Percentiles rank a stretch among this genome's conserved stretches.
These are phyloP conservation scores for Heliconius ismenius DNA, from an alignment of 2,888 invertebrate species.

Conservation along the genomic window DNA sequence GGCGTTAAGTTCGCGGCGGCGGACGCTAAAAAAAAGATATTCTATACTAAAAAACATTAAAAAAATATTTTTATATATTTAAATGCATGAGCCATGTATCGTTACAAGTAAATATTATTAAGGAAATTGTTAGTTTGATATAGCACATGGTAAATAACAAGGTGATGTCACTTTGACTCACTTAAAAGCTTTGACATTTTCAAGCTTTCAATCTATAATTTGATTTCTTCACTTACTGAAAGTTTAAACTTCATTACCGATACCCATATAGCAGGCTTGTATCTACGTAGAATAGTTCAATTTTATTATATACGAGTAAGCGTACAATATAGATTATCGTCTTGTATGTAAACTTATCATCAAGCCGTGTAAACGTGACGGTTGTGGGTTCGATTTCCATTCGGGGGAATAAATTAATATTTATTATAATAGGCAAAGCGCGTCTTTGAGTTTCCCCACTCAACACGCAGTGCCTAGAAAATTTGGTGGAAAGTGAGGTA, in stretches of 20 bases:
- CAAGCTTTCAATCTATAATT: slow-evolving; percentile 10
- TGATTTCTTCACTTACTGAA: background rate
- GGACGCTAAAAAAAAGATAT: too few relatives aligned
- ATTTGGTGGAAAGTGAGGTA: too few relatives aligned
- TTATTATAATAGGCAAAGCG: too few relatives aligned
- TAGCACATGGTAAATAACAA: too few relatives aligned
- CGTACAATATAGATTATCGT: background rate
- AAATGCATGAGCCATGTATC: background rate
- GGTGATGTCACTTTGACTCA: background rate
- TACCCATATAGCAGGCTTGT: background rate
- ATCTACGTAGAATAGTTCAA: background rate
- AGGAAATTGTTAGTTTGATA: background rate
- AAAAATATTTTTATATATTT: too few relatives aligned
- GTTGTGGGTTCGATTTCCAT: too few relatives aligned
- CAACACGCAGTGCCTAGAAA: background rate
- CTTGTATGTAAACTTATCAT: too few relatives aligned
- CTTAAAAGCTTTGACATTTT: slow-evolving; percentile 6
- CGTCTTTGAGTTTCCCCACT: too few relatives aligned
- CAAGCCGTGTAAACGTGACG: too few relatives aligned
- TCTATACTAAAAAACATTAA: too few relatives aligned
- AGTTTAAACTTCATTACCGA: background rate
- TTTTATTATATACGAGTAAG: background rate
- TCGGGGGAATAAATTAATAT: too few relatives aligned
- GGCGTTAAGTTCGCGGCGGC: too few relatives aligned
- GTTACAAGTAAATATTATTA: background rate